Evolutionary conservation across 2,888 invertebrate genomes (phyloP).

Genomic region (Drosophila macrothrix): DNA sequence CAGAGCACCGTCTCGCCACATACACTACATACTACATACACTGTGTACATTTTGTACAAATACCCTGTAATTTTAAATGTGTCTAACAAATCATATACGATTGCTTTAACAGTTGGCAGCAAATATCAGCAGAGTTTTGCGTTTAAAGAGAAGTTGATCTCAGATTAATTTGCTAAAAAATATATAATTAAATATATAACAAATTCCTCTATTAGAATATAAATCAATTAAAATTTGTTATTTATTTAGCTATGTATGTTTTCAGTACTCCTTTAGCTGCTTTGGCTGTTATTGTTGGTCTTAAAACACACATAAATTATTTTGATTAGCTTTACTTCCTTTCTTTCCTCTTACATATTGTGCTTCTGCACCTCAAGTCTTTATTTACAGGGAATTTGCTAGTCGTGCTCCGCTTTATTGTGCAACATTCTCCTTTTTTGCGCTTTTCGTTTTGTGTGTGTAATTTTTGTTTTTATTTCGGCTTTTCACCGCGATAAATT

Average conservation of each 20-base stretch:
- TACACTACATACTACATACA: not conserved
- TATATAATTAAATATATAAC: no score
- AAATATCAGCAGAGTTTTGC: not conserved
- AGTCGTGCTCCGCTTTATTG: not conserved
- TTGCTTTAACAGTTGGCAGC: not conserved
- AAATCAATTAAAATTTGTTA: not conserved
- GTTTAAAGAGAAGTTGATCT: no score
- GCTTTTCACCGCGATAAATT: conserved; percentile 63
- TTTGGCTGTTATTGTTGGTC: not conserved
- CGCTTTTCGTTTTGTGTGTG: conserved; percentile 14
- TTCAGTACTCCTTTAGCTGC: no score
- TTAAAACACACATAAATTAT: fast-evolving
- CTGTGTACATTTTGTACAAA: conserved; percentile 16
- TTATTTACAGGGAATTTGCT: not conserved
- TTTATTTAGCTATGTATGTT: no score
- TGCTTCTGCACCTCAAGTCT: not conserved
- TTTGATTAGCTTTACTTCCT: not conserved
- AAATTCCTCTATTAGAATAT: not conserved
- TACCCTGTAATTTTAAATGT: conserved; percentile 9
- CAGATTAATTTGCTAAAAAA: no score
- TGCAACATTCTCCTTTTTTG: conserved; percentile 20
- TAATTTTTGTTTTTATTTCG: conserved; percentile 11
- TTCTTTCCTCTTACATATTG: not conserved
- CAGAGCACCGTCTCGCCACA: conserved; percentile 11
- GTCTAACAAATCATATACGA: no score